phyloP scores from a whole-genome alignment of 2,888 invertebrate species.

The Drosophila silvestris region DNA sequence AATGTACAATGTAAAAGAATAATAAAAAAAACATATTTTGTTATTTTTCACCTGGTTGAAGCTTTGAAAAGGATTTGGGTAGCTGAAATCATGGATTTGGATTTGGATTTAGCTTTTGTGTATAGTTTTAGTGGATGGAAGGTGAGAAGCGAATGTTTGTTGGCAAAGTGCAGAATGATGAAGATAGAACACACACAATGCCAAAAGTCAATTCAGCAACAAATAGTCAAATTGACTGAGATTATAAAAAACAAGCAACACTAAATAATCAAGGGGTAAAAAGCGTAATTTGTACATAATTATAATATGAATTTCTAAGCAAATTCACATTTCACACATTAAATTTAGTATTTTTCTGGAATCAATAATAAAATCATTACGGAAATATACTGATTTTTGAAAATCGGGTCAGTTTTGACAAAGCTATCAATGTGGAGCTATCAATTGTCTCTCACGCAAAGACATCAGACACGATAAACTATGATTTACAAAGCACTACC shows the following conservation, averaged over 20 bases:
- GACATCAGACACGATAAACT: too few species aligned
- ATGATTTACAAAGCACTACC: too few species aligned
- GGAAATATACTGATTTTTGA: rapidly evolving
- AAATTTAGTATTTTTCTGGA: too few species aligned
- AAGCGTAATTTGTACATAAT: background rate
- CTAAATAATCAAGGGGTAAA: background rate
- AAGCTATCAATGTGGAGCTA: background rate
- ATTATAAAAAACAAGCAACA: background rate
- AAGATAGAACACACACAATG: conserved; percentile 6
- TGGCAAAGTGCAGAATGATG: conserved; percentile 32
- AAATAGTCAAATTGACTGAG: background rate
- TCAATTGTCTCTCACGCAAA: too few species aligned
- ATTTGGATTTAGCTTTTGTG: conserved; percentile 62
- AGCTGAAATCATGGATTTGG: conserved; percentile 71
- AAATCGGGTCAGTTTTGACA: background rate
- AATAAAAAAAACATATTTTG: conserved; percentile 51
- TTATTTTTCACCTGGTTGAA: conserved; percentile 76
- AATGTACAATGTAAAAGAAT: conserved; percentile 50
- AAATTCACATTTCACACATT: background rate
- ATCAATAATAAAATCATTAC: background rate
- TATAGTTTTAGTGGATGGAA: conserved; percentile 50
- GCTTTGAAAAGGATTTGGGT: conserved; percentile 74
- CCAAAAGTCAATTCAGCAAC: conserved; percentile 19
- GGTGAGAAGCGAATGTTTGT: conserved; percentile 46
- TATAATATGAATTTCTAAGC: background rate